Evolutionary conservation across 2,797 vertebrate species (phyloP).

Genomic region (Cygnus olor): DNA sequence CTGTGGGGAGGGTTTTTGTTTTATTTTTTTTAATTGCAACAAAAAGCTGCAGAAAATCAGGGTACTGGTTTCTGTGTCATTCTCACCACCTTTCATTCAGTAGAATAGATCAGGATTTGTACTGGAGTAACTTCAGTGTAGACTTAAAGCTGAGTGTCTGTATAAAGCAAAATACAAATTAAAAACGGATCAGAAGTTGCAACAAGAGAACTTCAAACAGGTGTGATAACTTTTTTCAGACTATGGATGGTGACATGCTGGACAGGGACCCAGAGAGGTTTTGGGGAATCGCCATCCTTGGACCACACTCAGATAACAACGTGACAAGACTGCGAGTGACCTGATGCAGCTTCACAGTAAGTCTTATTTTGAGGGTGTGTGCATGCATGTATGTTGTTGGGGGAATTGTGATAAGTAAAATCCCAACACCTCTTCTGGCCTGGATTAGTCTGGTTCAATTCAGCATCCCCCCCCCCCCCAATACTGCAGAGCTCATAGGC

Average conservation of each 20-base stretch:
- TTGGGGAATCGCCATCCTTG: neutral
- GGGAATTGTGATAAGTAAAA: no score
- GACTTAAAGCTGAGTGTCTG: neutral
- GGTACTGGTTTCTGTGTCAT: neutral
- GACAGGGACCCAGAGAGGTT: neutral
- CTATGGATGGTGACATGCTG: neutral
- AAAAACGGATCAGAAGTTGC: neutral
- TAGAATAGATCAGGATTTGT: neutral
- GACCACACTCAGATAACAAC: rapidly evolving
- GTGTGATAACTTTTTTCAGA: neutral
- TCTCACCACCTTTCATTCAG: neutral
- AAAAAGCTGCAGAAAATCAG: neutral
- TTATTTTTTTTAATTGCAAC: neutral
- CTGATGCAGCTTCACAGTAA: neutral
- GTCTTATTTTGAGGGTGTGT: neutral
- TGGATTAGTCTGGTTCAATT: rapidly evolving
- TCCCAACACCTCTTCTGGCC: neutral
- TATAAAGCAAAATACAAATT: neutral
- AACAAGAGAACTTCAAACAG: neutral
- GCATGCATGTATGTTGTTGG: rapidly evolving
- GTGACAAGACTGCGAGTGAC: neutral
- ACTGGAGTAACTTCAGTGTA: neutral
- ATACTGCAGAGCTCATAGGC: neutral
- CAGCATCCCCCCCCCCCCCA: neutral
- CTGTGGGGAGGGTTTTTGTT: rapidly evolving